A percentile compares a stretch with the other conserved stretches of the same genome.
phyloP scores from a whole-genome alignment of 2,888 invertebrate species.

The Campoplex capitator region DNA sequence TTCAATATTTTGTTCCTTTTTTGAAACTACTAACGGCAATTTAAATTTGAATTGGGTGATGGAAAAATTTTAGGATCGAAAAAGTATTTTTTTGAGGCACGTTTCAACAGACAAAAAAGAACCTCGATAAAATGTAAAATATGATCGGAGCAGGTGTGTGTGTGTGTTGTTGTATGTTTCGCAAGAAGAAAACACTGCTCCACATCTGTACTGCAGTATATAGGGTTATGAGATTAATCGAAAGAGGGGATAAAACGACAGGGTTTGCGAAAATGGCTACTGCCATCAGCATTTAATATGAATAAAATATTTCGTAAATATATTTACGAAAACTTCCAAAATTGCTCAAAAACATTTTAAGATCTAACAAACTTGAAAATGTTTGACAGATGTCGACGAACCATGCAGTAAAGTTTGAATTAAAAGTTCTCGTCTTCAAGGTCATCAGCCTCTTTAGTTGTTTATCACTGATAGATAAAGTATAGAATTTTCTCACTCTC shows the following conservation, averaged over 20 bases:
- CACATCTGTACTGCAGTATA: constrained; percentile 25
- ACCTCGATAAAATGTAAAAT: background rate
- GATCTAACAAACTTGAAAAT: no score
- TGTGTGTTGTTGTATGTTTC: background rate
- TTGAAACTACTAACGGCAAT: background rate
- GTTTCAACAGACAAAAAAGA: background rate
- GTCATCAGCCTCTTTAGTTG: background rate
- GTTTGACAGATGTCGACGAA: no score
- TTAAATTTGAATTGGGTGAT: background rate
- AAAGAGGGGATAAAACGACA: background rate
- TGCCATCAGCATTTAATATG: background rate
- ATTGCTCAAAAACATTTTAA: background rate
- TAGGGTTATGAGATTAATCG: background rate
- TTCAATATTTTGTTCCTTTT: background rate
- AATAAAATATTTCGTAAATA: background rate
- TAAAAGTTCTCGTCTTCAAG: background rate
- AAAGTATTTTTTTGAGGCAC: background rate
- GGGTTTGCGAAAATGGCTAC: background rate
- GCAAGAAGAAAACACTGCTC: constrained; percentile 24
- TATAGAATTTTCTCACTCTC: background rate
- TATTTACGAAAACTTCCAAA: background rate
- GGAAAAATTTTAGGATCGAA: background rate
- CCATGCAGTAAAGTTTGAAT: background rate
- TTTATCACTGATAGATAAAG: background rate
- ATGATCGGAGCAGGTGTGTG: constrained; percentile 26